Evolutionary conservation across 2,797 vertebrate genomes (phyloP), one percentile per base, ranked within the genome.

Genomic region (Eulemur mongoz): DNA sequence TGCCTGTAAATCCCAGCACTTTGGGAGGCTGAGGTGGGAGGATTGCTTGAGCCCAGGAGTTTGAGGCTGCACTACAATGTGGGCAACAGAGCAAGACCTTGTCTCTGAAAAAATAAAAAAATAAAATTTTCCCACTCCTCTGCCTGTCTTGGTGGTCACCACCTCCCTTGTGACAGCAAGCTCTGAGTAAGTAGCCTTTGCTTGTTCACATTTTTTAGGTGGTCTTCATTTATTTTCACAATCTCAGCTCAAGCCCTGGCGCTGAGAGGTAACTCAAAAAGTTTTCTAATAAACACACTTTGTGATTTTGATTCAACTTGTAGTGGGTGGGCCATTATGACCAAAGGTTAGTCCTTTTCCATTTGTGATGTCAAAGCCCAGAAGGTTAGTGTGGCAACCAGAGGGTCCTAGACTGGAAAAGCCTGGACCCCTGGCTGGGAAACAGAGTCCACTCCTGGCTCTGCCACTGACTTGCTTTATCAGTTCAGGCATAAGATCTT

Each of bases 221-320:
- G 13, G 2, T 61, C 22, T 94, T 93, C 20, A 54, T 85, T 67
- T 89, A 45, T 76, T 59, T 70, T 54, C 83, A 87, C 38, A 70
- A 43, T 59, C 40, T 35, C 63, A n/a, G 25, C 27, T 85, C 75
- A 54, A 84, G 12, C 12, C 30, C 40, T 35, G 10, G 48, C 43
- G 1, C 32, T 61, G 23, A 87, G 25, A 50, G 12, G 4, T 86
- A 59, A 70, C 43, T 81, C 61, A 50, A 63, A 69, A 59, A 59
- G 9, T 69, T 82, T 91, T 79, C 85, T 93, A 94, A 97, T 40
- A 81, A 88, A 69, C 32, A 85, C 17, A 13, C 15, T 76, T 73
- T 4, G 18, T 43, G 15, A 8, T 75, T 38, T 86, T 43, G 45
- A 83, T 40, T 79, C 59, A 75, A 12, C 61, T 23, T 80, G 22